Evolutionary conservation across 2,797 vertebrate species (phyloP), one percentile per base, ranked within the genome.

Genomic region (Glossophaga mutica): DNA sequence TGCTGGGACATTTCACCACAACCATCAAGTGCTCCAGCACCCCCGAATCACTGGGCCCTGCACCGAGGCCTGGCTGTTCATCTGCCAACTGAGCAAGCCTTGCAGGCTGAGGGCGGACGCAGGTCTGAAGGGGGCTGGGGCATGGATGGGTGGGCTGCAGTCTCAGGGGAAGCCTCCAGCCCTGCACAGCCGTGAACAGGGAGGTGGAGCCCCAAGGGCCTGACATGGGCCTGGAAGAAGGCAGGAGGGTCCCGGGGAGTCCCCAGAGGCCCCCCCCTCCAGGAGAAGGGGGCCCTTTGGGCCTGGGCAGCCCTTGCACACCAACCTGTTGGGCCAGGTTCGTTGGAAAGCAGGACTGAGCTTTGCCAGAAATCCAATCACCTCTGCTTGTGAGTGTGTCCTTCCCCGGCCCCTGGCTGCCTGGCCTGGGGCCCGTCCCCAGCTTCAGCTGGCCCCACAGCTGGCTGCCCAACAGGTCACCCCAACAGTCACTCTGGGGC

Each of bases 321-420:
- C n/a, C 87, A 92, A 97, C 95, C 96, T 91, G 94, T 93, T 82
- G 87, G 65, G 96, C 96, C 16, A 95, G 79, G 74, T 91, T 95
- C 50, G 70, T 42, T 87, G 91, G n/a, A 91, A 48, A 44, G 70
- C 87, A 89, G 32, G 14, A 77, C 87, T 22, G 10, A 42, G 19
- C 78, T 94, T 91, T 88, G 59, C 52, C 73, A 67, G 73, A 76
- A 96, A 83, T 89, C 76, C 85, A 91, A 74, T 81, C 71, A 55
- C 10, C 81, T 90, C 74, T 57, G 0, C 2, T 50, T 6, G 37
- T n/a, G 12, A 97, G 50, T 26, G 50, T 65, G 16, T 24, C 57
- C 73, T 59, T 7, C 46, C 79, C 26, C 3, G 26, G 8, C 3
- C 73, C 15, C 26, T 5, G 8, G 44, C 42, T 48, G 37, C 22